Percentiles rank a stretch among this genome's conserved stretches.
Evolutionary conservation across 2,113 vertebrate genomes (phyloP).

Genomic region (Pelobates fuscus): DNA sequence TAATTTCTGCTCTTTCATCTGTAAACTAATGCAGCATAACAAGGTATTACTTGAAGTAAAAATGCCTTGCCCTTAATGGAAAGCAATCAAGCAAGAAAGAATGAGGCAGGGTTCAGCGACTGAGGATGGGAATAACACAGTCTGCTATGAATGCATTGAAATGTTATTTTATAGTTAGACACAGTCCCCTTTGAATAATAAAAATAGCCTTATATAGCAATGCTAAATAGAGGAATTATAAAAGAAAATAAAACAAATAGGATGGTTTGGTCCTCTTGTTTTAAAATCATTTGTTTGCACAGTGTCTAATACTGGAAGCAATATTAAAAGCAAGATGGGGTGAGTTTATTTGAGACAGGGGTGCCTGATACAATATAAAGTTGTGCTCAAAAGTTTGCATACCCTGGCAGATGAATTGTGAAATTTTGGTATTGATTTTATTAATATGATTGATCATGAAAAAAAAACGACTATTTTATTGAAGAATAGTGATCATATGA

Average conservation of each 20-base stretch:
- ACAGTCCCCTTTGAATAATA: too few species aligned
- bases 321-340: too few species aligned
- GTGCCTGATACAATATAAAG: background rate
- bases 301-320: too few species aligned
- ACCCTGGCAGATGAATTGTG: background rate
- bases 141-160: background rate
- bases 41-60: constrained; percentile 31
- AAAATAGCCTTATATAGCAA: too few species aligned
- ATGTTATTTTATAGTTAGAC: too few species aligned
- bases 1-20: constrained; percentile 26
- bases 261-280: too few species aligned
- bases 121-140: background rate
- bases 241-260: too few species aligned
- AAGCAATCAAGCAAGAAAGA: constrained; percentile 30
- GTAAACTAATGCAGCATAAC: constrained; percentile 44
- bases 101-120: background rate
- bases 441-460: background rate
- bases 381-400: background rate
- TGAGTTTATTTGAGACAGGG: too few species aligned
- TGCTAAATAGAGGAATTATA: too few species aligned
- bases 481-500: background rate
- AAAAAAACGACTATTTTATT: too few species aligned
- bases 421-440: background rate
- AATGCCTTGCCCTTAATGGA: constrained; percentile 16
- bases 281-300: too few species aligned